Percentiles rank a stretch among this genome's conserved stretches.
Conservation (phyloP, 2,888 invertebrate species). For the Pammene fasciana region DNA sequence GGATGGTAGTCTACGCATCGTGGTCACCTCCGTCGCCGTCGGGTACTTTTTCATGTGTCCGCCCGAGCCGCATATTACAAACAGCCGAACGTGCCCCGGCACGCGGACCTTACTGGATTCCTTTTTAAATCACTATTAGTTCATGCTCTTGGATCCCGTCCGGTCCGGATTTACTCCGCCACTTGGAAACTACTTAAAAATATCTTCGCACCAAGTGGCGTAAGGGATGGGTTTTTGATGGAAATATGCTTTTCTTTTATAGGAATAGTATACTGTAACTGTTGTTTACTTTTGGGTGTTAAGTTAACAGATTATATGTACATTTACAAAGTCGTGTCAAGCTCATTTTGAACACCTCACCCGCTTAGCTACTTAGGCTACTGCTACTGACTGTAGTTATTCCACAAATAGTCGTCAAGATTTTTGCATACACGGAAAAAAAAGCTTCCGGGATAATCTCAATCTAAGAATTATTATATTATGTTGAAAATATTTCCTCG, state of each 20-base stretch:
- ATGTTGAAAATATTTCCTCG: too few species aligned
- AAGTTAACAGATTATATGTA: too few species aligned
- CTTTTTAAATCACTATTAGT: slow-evolving; percentile 59
- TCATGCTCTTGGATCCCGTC: slow-evolving; percentile 46
- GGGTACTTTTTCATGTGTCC: slow-evolving; percentile 52
- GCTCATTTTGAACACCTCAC: too few species aligned
- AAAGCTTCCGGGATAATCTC: too few species aligned
- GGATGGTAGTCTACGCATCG: background rate
- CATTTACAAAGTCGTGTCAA: too few species aligned
- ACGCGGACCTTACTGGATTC: slow-evolving; percentile 55
- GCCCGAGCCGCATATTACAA: slow-evolving; percentile 61
- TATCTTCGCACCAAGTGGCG: slow-evolving; percentile 25
- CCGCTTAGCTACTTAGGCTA: too few species aligned
- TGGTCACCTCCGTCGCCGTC: slow-evolving; percentile 60
- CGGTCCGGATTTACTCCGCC: slow-evolving; percentile 50
- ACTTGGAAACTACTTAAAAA: slow-evolving; percentile 40
- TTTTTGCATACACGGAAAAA: too few species aligned
- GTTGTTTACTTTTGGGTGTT: too few species aligned
- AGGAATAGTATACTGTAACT: background rate
- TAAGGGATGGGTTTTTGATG: slow-evolving; percentile 44
- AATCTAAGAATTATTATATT: too few species aligned
- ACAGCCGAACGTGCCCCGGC: slow-evolving; percentile 62
- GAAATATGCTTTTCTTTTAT: slow-evolving; percentile 44
- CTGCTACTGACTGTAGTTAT: too few species aligned
- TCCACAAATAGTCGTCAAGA: too few species aligned